Conservation (phyloP, 1,140 invertebrate species). For the Helicoverpa armigera region DNA sequence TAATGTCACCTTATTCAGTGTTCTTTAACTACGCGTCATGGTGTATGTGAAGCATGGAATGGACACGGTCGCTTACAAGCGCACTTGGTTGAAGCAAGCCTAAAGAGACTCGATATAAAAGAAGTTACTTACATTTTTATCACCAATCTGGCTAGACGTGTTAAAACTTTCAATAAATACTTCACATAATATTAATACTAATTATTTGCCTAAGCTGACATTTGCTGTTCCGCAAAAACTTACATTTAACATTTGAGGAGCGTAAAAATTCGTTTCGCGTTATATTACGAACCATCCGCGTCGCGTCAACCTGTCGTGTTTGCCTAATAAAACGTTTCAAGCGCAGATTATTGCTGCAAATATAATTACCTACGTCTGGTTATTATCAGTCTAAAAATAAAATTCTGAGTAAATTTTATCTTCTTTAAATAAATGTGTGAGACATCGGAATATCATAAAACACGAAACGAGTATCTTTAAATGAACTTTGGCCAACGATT, state of each 20-base stretch:
- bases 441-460: no score
- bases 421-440: not conserved
- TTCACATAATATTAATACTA: conserved; percentile 8
- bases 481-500: no score
- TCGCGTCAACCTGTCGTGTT: not conserved
- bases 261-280: conserved; percentile 23
- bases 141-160: conserved; percentile 11
- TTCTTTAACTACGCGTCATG: not conserved
- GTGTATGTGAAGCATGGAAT: no score
- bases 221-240: conserved; percentile 23
- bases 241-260: conserved; percentile 16
- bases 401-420: not conserved
- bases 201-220: conserved; percentile 20
- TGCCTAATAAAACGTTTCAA: conserved; percentile 16
- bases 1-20: not conserved
- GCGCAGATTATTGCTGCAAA: conserved; percentile 14
- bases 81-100: no score
- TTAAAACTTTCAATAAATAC: conserved; percentile 16
- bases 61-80: no score
- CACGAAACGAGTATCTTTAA: no score
- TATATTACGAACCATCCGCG: not conserved
- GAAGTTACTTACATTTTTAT: not conserved
- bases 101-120: no score
- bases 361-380: conserved; percentile 11
- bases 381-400: not conserved